Conservation (phyloP, 1,140 invertebrate species). For the Pemphigus obesinymphae region DNA sequence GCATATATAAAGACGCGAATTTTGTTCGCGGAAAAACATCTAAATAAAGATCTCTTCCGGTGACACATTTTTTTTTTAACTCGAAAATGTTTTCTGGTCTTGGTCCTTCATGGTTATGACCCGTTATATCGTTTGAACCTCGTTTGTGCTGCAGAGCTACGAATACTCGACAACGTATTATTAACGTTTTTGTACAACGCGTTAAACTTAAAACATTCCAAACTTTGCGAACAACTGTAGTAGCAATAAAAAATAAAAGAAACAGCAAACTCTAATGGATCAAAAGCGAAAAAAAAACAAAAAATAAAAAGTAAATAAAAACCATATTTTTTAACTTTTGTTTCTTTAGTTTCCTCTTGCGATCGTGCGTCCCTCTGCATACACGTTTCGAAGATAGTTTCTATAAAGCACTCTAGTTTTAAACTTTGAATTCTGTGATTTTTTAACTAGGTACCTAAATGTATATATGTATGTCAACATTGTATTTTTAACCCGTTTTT, state of each 20-base stretch:
- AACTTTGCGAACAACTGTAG: background rate
- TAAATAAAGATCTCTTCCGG: background rate
- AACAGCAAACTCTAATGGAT: background rate
- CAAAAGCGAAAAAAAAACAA: background rate
- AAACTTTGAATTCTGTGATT: no score
- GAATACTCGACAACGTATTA: no score
- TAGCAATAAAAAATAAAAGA: background rate
- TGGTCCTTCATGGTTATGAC: no score
- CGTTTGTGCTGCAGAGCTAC: no score
- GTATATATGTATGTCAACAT: no score
- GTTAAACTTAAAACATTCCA: background rate
- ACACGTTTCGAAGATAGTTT: background rate
- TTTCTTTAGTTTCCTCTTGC: background rate
- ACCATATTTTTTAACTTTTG: background rate
- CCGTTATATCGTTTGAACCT: no score
- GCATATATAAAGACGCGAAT: background rate
- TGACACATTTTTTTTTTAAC: background rate
- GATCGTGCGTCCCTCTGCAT: background rate
- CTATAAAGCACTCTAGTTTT: no score
- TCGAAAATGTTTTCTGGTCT: no score
- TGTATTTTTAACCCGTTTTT: no score
- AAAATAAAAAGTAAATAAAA: no score
- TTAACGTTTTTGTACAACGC: no score
- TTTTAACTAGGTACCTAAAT: no score
- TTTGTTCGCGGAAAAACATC: background rate